Base-by-base conservation (phyloP, 2,888 invertebrate species). In the Mesodorylaimus sp. region DNA sequence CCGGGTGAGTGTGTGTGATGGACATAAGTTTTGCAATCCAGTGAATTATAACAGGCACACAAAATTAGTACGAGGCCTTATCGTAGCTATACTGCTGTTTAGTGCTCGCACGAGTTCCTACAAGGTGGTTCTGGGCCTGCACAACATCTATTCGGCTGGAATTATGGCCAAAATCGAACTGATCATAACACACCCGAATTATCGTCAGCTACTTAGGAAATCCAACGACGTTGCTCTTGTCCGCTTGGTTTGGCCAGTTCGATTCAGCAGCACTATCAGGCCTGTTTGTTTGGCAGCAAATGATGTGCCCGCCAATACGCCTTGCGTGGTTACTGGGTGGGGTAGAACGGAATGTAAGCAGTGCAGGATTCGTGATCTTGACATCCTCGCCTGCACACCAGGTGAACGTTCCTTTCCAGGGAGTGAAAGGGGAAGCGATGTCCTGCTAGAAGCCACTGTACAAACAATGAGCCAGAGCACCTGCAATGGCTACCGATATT, bases 281-380 rank as follows among this genome's bases (percentile, higher is more conserved):
- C 10, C 26, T 19, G 10, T 48, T 13, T 48, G 48, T 48, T 7
- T 48, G 41, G n/a, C 19, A 19, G 7, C 3, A 41, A 10, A 3
- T 5, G 48, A 48, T 24, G 47, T 47, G 13, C 38, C 71, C 50
- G 77, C 83, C 0, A 47, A 48, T n/a, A 53, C 50, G 7, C 37
- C 50, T n/a, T 58, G 59, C 38, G 56, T 54, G 21, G 59, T 59
- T 5, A 54, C 56, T 48, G 59, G 59, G 3, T 59, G 58, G 58
- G 59, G 59, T 25, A 58, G 59, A 26, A 47, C 54, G 28, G 58
- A 59, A 24, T 53, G 55, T 56, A 44, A 47, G 36, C 21, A 7
- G 5, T 5, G 16, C 5, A 26, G 21, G 19, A n/a, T n/a, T n/a
- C n/a, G n/a, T n/a, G n/a, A n/a, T n/a, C n/a, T n/a, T n/a, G n/a